Conservation (phyloP, 2,113 vertebrate genomes). For the Aplodontia rufa region DNA sequence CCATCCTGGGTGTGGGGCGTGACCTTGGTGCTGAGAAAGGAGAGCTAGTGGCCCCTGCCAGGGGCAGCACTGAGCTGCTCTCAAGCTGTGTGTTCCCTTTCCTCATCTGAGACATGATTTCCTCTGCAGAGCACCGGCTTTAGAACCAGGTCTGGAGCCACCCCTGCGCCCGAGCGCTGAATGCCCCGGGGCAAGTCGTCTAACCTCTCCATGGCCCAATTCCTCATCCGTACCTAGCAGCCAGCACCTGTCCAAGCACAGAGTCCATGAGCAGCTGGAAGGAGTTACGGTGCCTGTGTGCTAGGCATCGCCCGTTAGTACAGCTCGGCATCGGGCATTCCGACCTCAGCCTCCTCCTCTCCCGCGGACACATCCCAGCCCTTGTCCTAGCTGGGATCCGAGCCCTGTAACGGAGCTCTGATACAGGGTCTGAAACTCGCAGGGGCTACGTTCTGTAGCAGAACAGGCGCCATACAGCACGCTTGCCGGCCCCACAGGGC, state of each 20-base stretch:
- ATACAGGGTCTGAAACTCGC: neutral
- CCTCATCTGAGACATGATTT: neutral
- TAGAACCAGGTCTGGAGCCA: too few relatives aligned
- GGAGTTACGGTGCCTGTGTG: fast-evolving
- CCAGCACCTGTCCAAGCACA: neutral
- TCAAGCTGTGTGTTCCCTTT: neutral
- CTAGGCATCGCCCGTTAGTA: neutral
- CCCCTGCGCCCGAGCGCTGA: neutral
- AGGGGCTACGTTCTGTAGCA: neutral
- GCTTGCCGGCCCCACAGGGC: neutral
- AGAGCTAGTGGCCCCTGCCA: too few relatives aligned
- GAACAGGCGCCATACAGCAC: neutral
- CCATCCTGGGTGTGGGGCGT: too few relatives aligned
- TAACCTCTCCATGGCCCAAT: neutral
- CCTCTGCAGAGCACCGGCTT: neutral
- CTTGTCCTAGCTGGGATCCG: neutral
- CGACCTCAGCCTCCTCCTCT: neutral
- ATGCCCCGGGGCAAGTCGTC: neutral
- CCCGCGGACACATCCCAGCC: neutral
- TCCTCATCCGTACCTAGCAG: neutral
- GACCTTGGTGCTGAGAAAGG: too few relatives aligned
- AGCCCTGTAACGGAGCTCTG: neutral
- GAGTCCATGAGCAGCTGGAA: neutral
- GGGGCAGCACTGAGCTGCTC: too few relatives aligned
- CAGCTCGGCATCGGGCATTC: fast-evolving